Percentiles rank a stretch among this genome's conserved stretches.
phyloP scores from a whole-genome alignment of 2,113 vertebrate species.

The Pseudonaja textilis region DNA sequence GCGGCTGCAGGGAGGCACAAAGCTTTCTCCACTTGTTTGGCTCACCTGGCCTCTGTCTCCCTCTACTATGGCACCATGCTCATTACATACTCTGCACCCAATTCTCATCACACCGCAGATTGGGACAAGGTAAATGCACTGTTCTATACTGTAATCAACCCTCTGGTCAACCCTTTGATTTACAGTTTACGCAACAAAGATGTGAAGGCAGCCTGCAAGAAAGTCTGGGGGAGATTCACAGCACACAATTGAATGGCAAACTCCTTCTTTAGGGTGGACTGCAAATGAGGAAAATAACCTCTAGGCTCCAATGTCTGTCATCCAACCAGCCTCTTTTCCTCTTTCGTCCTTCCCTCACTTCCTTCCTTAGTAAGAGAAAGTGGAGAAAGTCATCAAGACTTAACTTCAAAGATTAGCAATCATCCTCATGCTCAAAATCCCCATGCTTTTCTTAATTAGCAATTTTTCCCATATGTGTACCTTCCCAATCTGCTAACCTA shows the following conservation, averaged over 20 bases:
- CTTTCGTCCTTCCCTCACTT: neutral
- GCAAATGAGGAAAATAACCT: neutral
- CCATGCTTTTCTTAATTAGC: neutral
- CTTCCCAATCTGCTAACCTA: neutral
- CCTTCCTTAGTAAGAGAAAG: too few relatives aligned
- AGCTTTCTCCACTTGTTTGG: conserved; percentile 57
- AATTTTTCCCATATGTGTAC: neutral
- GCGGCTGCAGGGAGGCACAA: conserved; percentile 28
- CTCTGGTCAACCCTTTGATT: conserved; percentile 44
- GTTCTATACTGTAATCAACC: conserved; percentile 59
- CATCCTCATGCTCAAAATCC: neutral
- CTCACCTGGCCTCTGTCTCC: conserved; percentile 35
- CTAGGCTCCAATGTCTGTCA: neutral
- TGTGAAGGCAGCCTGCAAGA: conserved; percentile 38
- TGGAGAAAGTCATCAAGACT: neutral
- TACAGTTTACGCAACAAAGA: conserved; percentile 56
- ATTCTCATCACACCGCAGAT: conserved; percentile 44
- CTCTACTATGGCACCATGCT: conserved; percentile 48
- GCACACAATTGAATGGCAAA: neutral
- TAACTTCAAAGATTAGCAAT: neutral
- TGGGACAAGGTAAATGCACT: conserved; percentile 52
- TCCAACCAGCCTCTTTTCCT: neutral
- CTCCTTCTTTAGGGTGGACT: neutral
- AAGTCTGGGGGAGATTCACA: neutral
- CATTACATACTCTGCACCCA: conserved; percentile 48